Conservation (phyloP, 2,888 invertebrate species). For the Caenorhabditis virilis region DNA sequence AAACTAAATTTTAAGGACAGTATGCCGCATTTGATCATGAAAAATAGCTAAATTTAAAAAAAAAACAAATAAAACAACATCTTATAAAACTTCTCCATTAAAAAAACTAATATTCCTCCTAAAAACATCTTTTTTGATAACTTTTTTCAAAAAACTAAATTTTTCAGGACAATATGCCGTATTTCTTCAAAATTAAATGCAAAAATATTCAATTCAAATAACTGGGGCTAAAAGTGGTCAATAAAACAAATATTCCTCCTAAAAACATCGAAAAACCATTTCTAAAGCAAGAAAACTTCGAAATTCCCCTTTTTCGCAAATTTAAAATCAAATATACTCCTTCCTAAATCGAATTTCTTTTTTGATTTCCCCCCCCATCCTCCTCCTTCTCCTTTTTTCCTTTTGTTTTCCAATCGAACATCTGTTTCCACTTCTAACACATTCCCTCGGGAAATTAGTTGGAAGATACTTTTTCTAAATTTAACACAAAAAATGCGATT, state of each 20-base stretch:
- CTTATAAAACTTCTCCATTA: too few relatives aligned
- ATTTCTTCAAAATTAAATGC: not conserved
- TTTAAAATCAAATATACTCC: not conserved
- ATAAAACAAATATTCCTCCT: too few relatives aligned
- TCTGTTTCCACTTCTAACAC: not conserved
- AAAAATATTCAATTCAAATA: not conserved
- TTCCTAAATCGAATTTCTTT: not conserved
- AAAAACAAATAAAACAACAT: too few relatives aligned
- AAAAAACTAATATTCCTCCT: too few relatives aligned
- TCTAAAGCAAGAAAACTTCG: too few relatives aligned
- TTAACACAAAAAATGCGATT: slow-evolving; percentile 6
- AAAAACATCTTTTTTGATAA: too few relatives aligned
- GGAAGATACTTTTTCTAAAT: not conserved
- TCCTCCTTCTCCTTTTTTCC: not conserved
- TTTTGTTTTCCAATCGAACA: not conserved
- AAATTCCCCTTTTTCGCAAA: too few relatives aligned
- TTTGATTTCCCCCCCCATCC: not conserved
- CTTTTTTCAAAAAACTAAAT: not conserved
- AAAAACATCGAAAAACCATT: too few relatives aligned
- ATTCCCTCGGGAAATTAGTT: not conserved
- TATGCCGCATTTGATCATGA: too few relatives aligned
- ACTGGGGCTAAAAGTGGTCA: not conserved
- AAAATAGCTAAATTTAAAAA: not conserved
- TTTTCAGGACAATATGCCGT: not conserved
- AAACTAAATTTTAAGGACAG: too few relatives aligned